Percentiles rank a stretch among this genome's conserved stretches.
Conservation (phyloP, 2,113 vertebrate genomes). For the Nothobranchius kuhntae region DNA sequence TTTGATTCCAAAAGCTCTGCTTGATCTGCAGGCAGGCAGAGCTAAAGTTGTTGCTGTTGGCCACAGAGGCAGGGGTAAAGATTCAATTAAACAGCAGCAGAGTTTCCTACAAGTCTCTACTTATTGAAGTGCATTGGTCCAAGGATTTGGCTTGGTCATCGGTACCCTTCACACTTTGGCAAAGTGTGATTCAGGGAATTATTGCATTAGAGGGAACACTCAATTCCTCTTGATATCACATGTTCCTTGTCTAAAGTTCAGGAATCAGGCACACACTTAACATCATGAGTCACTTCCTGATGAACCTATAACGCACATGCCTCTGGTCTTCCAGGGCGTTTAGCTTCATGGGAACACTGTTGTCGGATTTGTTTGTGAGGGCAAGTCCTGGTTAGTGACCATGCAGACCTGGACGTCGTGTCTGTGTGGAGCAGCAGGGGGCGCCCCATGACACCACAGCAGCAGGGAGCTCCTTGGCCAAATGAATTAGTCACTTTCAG, state of each 20-base stretch:
- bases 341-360: too few relatives aligned
- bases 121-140: conserved; percentile 6
- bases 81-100: conserved; percentile 5
- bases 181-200: not conserved
- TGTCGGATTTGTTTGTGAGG: too few relatives aligned
- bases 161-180: not conserved
- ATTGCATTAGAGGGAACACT: not conserved
- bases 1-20: conserved; percentile 35
- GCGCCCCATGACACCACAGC: conserved; percentile 58
- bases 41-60: conserved; percentile 1
- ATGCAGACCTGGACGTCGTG: conserved; percentile 3
- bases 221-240: too few relatives aligned
- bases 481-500: conserved; percentile 46
- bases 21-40: conserved; percentile 15
- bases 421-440: conserved; percentile 65
- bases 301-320: too few relatives aligned
- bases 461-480: conserved; percentile 39
- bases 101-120: not conserved
- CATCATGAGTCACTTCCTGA: too few relatives aligned
- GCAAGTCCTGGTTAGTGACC: too few relatives aligned
- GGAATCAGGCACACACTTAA: too few relatives aligned
- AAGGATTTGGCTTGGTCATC: not conserved
- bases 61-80: conserved; percentile 23
- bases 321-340: too few relatives aligned
- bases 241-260: too few relatives aligned